Percentiles rank a stretch among this genome's conserved stretches.
Conservation (phyloP, 1,140 invertebrate species). For the Fopius arisanus region DNA sequence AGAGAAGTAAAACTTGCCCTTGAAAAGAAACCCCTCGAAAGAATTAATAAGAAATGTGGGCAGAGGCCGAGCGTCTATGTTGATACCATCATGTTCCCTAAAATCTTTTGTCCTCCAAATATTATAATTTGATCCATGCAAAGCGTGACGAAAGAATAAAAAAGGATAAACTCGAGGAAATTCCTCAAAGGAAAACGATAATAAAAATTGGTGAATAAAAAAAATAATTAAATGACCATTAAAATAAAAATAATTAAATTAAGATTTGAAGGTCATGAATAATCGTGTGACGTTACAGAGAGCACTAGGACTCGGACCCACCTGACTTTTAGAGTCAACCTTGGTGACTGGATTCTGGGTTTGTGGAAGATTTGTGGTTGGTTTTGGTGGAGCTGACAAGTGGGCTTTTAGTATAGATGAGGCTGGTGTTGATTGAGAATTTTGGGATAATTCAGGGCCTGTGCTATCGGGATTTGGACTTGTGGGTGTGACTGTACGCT, state of each 20-base stretch:
- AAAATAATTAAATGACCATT: conserved; percentile 22
- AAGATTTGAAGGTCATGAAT: conserved; percentile 44
- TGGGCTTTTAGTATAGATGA: conserved; percentile 82
- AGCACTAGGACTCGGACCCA: conserved; percentile 63
- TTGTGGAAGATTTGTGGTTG: conserved; percentile 52
- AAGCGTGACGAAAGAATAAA: conserved; percentile 15
- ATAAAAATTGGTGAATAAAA: conserved; percentile 26
- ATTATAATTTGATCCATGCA: background rate
- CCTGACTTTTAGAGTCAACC: conserved; percentile 70
- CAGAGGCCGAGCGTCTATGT: conserved; percentile 32
- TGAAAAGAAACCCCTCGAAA: background rate
- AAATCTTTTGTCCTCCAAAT: conserved; percentile 9
- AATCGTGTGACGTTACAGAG: conserved; percentile 44
- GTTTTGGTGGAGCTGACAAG: conserved; percentile 75
- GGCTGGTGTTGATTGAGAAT: conserved; percentile 60
- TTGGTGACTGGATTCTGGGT: conserved; percentile 62
- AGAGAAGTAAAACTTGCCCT: background rate
- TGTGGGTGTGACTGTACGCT: conserved; percentile 60
- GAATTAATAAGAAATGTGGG: conserved; percentile 20
- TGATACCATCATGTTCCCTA: conserved; percentile 33
- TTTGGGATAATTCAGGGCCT: conserved; percentile 51
- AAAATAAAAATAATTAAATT: conserved; percentile 31
- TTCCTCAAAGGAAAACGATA: background rate
- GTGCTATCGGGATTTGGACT: conserved; percentile 54
- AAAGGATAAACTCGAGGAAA: background rate